Base-by-base conservation (phyloP, 2,888 invertebrate species). In the Odontomyia ornata region DNA sequence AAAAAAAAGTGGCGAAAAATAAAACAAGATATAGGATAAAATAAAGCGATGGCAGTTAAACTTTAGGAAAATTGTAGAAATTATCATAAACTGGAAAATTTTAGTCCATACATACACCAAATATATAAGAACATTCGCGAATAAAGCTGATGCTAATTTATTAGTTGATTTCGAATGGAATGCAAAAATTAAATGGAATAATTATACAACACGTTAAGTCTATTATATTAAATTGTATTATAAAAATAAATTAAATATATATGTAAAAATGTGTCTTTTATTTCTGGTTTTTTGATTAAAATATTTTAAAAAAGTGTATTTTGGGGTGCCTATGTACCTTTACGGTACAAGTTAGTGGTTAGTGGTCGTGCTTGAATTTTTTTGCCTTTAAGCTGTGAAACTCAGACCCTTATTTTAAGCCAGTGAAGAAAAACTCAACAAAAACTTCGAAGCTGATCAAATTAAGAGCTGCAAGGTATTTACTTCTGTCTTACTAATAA, bases 51-150 rank as follows among this genome's bases (percentile, higher is more conserved):
- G 9, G 36, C 4, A 52, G 52, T 52, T 52, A 52, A 52, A 52
- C 7, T 15, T 52, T 52, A 52, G 52, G 4, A 18, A 36, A 52
- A 52, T 52, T 52, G 52, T 52, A 52, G 52, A 52, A 52, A 52
- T 18, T 13, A 52, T 52, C 52, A n/a, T 4, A 13, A n/a, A 4
- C 13, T 52, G 52, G 52, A 52, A 52, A 52, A 52, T 52, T 13
- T 9, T 52, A 52, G 52, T 52, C 52, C 52, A 52, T 52, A 15
- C 52, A 52, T 52, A 52, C 52, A 52, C 52, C 52, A 52, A 52
- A 52, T 52, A 52, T 52, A 52, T 9, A 9, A 36, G 9, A 36
- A 36, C 9, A 36, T 36, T 52, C 13, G 52, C 52, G 52, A 4
- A 52, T 13, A 52, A n/a, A 13, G 7, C 13, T 43, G 43, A 43